Evolutionary conservation across 2,113 vertebrate species (phyloP).

Genomic region (Sapayoa aenigma): DNA sequence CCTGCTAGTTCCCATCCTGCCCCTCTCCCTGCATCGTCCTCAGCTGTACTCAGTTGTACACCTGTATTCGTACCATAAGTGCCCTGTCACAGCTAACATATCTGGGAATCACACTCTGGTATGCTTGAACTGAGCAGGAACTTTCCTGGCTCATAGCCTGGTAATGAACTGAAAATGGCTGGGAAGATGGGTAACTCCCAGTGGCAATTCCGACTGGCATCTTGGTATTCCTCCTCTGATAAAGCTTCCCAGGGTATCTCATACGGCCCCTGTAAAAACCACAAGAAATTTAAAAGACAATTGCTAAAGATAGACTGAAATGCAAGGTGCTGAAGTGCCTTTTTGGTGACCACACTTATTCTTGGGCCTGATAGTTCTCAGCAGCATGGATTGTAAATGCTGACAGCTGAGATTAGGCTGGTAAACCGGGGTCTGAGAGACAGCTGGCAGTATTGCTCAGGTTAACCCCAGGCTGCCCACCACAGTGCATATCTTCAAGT

Average conservation of each 20-base stretch:
- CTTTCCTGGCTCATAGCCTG: neutral
- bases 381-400: neutral
- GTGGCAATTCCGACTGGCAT: neutral
- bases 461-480: neutral
- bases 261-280: neutral
- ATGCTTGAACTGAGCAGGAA: neutral
- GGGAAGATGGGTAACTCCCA: neutral
- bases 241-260: neutral
- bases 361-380: neutral
- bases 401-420: neutral
- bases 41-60: neutral
- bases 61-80: accelerated
- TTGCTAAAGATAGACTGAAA: neutral
- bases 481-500: accelerated
- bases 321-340: neutral
- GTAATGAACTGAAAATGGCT: neutral
- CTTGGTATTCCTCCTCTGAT: neutral
- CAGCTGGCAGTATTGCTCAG: neutral
- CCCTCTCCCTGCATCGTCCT: neutral
- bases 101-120: neutral
- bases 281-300: neutral
- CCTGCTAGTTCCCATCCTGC: neutral
- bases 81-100: accelerated
- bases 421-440: neutral
- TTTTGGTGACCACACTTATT: neutral